Conservation (phyloP, 64 coral and sea anemone genomes). For the Dendrophyllia cribrosa region DNA sequence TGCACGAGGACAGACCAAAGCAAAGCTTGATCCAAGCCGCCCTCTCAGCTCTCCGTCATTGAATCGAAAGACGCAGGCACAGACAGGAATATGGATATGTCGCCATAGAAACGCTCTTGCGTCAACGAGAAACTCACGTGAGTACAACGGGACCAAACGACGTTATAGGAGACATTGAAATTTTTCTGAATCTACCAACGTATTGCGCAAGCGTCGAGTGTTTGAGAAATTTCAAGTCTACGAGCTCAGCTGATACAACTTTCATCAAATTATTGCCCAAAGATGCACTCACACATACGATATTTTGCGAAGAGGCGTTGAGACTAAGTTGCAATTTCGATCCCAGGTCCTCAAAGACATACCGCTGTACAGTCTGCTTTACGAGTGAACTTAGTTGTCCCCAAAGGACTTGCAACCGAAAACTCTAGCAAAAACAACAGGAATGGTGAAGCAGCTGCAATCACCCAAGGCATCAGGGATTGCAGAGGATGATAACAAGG, state of each 20-base stretch:
- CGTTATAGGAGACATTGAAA: conserved; percentile 87
- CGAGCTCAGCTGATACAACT: conserved; percentile 76
- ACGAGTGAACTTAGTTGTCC: conserved; percentile 14
- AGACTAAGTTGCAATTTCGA: conserved; percentile 56
- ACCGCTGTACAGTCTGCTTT: conserved; percentile 64
- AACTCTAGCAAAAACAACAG: background rate
- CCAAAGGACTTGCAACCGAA: background rate
- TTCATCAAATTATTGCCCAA: conserved; percentile 74
- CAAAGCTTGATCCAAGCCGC: conserved; percentile 3
- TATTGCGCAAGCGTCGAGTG: conserved; percentile 79
- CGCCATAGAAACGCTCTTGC: conserved; percentile 73
- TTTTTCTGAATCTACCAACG: conserved; percentile 63
- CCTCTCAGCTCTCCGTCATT: conserved; percentile 75
- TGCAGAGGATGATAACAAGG: no score
- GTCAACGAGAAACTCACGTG: conserved; percentile 48
- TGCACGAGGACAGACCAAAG: background rate
- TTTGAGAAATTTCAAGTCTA: conserved; percentile 80
- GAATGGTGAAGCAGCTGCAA: background rate
- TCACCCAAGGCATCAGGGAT: no score
- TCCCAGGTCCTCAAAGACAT: conserved; percentile 37
- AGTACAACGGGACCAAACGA: conserved; percentile 80
- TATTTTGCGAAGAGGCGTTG: conserved; percentile 42
- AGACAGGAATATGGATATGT: conserved; percentile 71
- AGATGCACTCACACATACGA: conserved; percentile 62
- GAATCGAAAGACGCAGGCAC: conserved; percentile 63